Evolutionary conservation across 2,113 vertebrate species (phyloP).

Genomic region (Myiopsitta monachus): DNA sequence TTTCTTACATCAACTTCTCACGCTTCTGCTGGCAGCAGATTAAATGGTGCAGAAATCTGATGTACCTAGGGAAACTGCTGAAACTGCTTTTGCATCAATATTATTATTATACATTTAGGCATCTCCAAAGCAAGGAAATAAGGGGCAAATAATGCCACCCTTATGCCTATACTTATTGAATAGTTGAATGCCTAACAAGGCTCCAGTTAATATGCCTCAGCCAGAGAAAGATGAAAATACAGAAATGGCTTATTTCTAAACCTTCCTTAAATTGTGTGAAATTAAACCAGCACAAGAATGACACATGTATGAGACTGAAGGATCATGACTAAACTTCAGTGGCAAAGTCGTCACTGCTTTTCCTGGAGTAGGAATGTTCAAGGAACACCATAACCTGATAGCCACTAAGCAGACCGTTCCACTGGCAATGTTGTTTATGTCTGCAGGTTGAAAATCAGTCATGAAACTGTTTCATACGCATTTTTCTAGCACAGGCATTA

Average conservation of each 20-base stretch:
- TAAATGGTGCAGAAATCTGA: background rate
- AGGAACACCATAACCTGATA: background rate
- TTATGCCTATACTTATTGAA: background rate
- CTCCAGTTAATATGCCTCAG: background rate
- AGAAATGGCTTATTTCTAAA: background rate
- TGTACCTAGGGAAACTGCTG: background rate
- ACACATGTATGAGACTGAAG: background rate
- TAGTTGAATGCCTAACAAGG: background rate
- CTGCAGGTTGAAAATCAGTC: background rate
- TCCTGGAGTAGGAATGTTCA: background rate
- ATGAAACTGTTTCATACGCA: conserved; percentile 7
- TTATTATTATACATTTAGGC: background rate
- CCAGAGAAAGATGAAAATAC: background rate
- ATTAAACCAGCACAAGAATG: background rate
- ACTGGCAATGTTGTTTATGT: background rate
- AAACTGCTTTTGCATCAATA: background rate
- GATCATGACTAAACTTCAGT: background rate
- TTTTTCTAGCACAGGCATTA: background rate
- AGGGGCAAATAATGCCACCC: background rate
- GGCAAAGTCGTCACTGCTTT: background rate
- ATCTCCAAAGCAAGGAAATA: background rate
- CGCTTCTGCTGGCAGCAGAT: background rate
- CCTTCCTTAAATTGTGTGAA: background rate
- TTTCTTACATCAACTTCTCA: background rate
- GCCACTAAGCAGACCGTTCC: background rate